Base-by-base conservation (phyloP, 1,140 invertebrate genomes). In the Megalonaias nervosa region DNA sequence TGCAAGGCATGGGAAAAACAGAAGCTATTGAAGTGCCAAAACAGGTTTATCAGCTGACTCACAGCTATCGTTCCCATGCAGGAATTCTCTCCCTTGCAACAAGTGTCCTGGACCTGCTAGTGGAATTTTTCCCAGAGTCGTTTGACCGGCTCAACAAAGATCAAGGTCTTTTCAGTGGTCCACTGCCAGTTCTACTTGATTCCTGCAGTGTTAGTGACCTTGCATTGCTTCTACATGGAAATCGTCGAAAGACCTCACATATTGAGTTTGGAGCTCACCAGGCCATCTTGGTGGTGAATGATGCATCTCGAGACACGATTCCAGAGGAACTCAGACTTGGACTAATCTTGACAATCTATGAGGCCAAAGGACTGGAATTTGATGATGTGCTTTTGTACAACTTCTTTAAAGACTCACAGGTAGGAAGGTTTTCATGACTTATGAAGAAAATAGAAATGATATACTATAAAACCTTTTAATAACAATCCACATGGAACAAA, bases 31-130 rank as follows among this genome's bases (percentile, higher is more conserved):
- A 80, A 61, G 79, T 86, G 4, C 83, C 81, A 67, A 80, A 82
- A 56, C 67, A 77, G 56, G 83, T 90, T 3, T 83, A 89, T 74
- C 85, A 87, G 70, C 78, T 90, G 31, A 89, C 85, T 15, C 85
- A 89, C 77, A 90, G 89, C 77, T 89, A 88, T 74, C 72, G 87
- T 31, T 89, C 88, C 16, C 89, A 90, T 72, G 81, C 84, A 15
- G 88, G 89, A 0, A 88, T 90, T 75, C 81, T 90, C 48, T 81
- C 77, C 31, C 76, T 90, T 19, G 89, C 89, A 14, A 82, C 88
- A 6, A 83, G 87, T 79, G 81, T 90, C 55, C 79, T 90, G 23
- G 88, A 89, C 67, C 78, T 90, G 4, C 77, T 89, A 85, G 74
- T 85, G 15, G 81, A 86, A 61, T 87, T 87, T 61, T 90, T 90